phyloP scores from a whole-genome alignment of 2,113 vertebrate species.

The Prinia subflava region DNA sequence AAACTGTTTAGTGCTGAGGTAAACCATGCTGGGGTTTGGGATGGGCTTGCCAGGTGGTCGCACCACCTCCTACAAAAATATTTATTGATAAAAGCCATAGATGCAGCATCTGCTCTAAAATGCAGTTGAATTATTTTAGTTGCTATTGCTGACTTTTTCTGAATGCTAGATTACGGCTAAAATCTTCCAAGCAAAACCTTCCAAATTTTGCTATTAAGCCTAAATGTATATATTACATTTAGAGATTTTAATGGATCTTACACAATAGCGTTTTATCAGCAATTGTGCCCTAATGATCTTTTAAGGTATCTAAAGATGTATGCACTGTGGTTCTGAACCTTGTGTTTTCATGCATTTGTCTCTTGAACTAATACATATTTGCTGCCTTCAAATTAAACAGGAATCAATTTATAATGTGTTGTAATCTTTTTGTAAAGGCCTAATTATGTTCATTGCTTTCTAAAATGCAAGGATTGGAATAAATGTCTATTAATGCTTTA shows the following conservation, averaged over 20 bases:
- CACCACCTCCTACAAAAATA: not conserved
- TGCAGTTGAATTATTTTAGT: not conserved
- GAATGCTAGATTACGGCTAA: not conserved
- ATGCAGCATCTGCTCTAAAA: not conserved
- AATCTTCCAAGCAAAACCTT: not conserved
- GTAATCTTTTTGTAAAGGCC: slow-evolving; percentile 36
- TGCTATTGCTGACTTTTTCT: not conserved
- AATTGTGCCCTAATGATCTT: slow-evolving; percentile 4
- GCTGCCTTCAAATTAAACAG: slow-evolving; percentile 25
- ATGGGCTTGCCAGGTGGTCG: not conserved
- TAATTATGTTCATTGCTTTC: slow-evolving; percentile 50
- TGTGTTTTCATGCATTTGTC: not conserved
- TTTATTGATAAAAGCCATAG: not conserved
- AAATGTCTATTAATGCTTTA: slow-evolving; percentile 37
- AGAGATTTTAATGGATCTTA: slow-evolving; percentile 23
- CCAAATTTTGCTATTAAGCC: not conserved
- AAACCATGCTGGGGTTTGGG: not conserved
- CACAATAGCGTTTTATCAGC: not conserved
- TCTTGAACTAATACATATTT: slow-evolving; percentile 6
- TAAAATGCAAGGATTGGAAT: slow-evolving; percentile 19
- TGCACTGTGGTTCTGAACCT: not conserved
- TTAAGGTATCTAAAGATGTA: not conserved
- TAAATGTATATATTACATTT: not conserved
- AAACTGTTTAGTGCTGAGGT: not conserved
- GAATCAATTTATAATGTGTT: slow-evolving; percentile 12